These are phyloP conservation scores for Anagrus nilaparvatae DNA, from an alignment of 1,140 invertebrate species.

Conservation along the genomic window DNA sequence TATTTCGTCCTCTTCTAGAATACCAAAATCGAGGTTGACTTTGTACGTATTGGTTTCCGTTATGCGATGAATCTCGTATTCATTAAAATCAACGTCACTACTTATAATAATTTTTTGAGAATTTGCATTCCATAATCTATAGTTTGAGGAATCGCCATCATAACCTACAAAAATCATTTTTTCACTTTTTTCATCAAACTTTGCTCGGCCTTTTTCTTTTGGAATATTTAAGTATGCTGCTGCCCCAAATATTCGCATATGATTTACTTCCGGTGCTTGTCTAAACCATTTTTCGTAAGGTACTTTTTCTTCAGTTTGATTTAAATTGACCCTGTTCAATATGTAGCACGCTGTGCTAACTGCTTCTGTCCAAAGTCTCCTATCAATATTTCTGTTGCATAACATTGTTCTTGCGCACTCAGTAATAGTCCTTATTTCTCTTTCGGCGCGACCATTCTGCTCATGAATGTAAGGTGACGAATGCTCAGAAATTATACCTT, in stretches of 20 bases:
- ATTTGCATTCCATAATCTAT: no score
- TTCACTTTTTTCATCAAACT: background rate
- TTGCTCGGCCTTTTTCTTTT: background rate
- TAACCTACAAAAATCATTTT: no score
- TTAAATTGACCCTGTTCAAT: background rate
- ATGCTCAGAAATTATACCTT: background rate
- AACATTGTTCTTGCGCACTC: slow-evolving; percentile 32
- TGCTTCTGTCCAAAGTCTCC: slow-evolving; percentile 8
- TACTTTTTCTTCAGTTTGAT: background rate
- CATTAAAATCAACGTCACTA: no score
- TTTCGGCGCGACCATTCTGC: slow-evolving; percentile 10
- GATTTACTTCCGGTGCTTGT: background rate
- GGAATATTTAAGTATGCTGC: background rate
- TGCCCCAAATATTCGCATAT: background rate
- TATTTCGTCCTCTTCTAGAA: no score
- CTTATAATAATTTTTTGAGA: no score
- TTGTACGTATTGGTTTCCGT: no score
- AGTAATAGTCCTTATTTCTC: slow-evolving; percentile 12
- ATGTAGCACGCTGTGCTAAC: slow-evolving; percentile 13
- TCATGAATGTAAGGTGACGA: slow-evolving; percentile 7
- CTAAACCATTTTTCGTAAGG: slow-evolving; percentile 5
- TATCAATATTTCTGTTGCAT: slow-evolving; percentile 22
- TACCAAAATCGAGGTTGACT: no score
- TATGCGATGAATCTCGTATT: no score
- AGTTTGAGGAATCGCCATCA: no score